Percentiles rank a stretch among this genome's conserved stretches.
These are phyloP conservation scores for Temnothorax ravouxi DNA, from an alignment of 2,888 invertebrate genomes.

Conservation along the genomic window DNA sequence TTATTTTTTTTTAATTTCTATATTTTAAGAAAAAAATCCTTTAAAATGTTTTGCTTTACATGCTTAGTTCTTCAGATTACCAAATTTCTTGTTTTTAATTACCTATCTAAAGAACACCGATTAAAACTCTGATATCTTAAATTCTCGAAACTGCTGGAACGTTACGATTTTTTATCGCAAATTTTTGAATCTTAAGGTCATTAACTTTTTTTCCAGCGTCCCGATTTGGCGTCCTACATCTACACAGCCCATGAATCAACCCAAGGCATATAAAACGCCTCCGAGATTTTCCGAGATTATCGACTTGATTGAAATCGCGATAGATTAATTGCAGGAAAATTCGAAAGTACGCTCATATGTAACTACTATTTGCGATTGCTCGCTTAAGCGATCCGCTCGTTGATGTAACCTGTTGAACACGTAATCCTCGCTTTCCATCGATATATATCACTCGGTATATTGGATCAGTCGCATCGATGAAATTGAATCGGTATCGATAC, in stretches of 20 bases:
- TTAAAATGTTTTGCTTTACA: background rate
- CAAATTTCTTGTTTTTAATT: background rate
- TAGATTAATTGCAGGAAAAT: conserved; percentile 31
- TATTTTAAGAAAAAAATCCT: background rate
- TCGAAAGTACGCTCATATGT: background rate
- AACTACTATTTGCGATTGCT: background rate
- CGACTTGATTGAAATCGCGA: background rate
- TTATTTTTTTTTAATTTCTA: background rate
- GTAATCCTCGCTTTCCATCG: conserved; percentile 40
- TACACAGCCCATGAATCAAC: background rate
- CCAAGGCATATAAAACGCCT: background rate
- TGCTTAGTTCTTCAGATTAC: background rate
- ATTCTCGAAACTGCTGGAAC: background rate
- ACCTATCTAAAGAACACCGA: background rate
- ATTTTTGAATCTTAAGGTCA: conserved; percentile 6
- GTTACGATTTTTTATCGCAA: background rate
- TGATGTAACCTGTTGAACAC: conserved; percentile 51
- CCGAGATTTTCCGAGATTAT: conserved; percentile 11
- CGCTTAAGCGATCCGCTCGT: conserved; percentile 14
- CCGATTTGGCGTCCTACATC: background rate
- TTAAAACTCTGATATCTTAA: background rate
- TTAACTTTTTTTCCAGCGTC: background rate
- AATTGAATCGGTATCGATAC: conserved; percentile 39
- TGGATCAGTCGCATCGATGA: conserved; percentile 38
- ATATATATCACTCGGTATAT: conserved; percentile 25